These are phyloP conservation scores for Drosophila subsilvestris DNA, from an alignment of 2,888 invertebrate species.

Conservation along the genomic window DNA sequence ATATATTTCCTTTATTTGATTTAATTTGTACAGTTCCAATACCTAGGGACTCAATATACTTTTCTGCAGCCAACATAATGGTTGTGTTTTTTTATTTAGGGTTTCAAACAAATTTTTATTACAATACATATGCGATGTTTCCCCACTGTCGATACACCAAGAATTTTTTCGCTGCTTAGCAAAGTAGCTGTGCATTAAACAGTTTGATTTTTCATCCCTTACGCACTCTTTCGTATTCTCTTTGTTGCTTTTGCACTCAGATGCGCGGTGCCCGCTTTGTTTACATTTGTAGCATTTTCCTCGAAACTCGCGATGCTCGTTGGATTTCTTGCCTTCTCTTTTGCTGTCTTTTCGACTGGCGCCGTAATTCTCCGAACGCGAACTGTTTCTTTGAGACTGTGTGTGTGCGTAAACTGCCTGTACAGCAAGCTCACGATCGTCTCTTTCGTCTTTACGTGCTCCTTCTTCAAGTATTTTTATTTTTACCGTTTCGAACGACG, in stretches of 20 bases:
- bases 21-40: neutral
- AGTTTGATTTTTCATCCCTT: too few species aligned
- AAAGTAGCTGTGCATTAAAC: too few species aligned
- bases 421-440: neutral
- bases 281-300: constrained; percentile 1
- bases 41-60: too few species aligned
- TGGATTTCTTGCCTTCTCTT: neutral
- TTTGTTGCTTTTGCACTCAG: too few species aligned
- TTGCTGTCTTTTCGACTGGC: neutral
- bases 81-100: neutral
- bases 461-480: constrained; percentile 3
- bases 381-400: neutral
- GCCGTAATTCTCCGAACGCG: neutral
- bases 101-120: neutral
- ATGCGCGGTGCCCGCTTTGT: too few species aligned
- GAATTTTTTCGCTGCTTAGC: neutral
- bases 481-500: constrained; percentile 4
- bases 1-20: neutral
- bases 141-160: constrained; percentile 6
- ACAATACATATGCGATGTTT: constrained; percentile 7
- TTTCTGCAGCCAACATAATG: too few species aligned
- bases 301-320: neutral
- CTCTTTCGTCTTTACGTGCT: constrained; percentile 2
- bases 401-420: constrained; percentile 3
- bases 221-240: too few species aligned